Base-by-base conservation (phyloP, 2,797 vertebrate species). In the Lepilemur ruficaudatus region DNA sequence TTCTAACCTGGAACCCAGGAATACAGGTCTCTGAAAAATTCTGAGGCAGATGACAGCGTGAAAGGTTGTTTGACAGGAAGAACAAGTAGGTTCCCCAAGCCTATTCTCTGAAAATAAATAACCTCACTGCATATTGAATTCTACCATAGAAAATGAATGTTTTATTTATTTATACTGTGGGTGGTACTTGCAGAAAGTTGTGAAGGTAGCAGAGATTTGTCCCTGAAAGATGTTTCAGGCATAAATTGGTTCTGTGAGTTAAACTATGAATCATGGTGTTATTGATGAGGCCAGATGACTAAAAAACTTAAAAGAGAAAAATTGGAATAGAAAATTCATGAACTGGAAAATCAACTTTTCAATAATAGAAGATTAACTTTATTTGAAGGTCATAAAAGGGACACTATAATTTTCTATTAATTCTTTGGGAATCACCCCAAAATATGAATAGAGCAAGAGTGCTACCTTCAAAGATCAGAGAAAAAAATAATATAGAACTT, bases 211-310 rank as follows among this genome's bases (percentile, higher is more conserved):
- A 80, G 82, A 2, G 18, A 95, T 76, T 52, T 97, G 35, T 75
- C 82, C 38, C 95, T 92, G 76, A 95, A 97, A 96, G 82, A 83
- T 41, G 25, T 76, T 95, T 90, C 61, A n/a, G 67, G 35, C 72
- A 94, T 80, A 89, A 96, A 92, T 20, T 92, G 55, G 89, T 94
- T 97, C 85, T 93, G 50, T 75, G 57, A 95, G 81, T 88, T 89
- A 76, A 81, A 87, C 65, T 59, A 52, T 91, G 86, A 97, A 84
- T 96, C 84, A 94, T 23, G n/a, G 1, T 59, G 94, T 73, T 95
- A 65, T 46, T 94, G 94, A 91, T 90, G 86, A 89, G 55, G 46
- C 93, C 91, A 90, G 48, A 79, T 91, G 89, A 92, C 72, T 41
- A 52, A 94, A 95, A 93, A 94, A 75, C 61, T 52, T 81, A 46